Evolutionary conservation across 2,888 invertebrate species (phyloP).

Genomic region (Cryptocheilus praepositus): DNA sequence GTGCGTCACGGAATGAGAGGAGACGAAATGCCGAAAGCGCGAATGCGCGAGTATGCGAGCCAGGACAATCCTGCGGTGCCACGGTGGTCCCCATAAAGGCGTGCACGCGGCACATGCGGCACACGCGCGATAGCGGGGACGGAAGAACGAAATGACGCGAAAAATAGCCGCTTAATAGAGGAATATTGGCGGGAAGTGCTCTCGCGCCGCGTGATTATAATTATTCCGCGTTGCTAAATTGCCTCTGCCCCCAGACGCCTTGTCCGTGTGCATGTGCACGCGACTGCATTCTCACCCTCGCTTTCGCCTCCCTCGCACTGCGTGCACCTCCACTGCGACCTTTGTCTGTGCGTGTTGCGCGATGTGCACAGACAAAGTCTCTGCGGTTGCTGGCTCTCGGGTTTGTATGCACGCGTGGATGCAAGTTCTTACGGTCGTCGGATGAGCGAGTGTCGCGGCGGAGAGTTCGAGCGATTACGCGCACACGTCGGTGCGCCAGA

Average conservation of each 20-base stretch:
- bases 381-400: too few relatives aligned
- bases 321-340: too few relatives aligned
- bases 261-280: background rate
- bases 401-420: too few relatives aligned
- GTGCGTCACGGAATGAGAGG: conserved; percentile 1
- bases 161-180: conserved; percentile 64
- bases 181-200: conserved; percentile 63
- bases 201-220: conserved; percentile 62
- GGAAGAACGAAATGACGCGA: conserved; percentile 55
- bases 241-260: conserved; percentile 38
- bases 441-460: too few relatives aligned
- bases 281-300: background rate
- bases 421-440: too few relatives aligned
- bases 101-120: background rate
- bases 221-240: conserved; percentile 62
- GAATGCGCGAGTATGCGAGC: background rate
- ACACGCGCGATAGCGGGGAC: background rate
- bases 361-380: too few relatives aligned
- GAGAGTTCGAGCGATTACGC: too few relatives aligned
- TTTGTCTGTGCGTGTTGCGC: too few relatives aligned
- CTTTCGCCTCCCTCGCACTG: too few relatives aligned
- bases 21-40: conserved; percentile 8
- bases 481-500: too few relatives aligned
- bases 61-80: background rate
- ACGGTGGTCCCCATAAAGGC: background rate